These are phyloP conservation scores for Garra rufa DNA, from an alignment of 2,113 vertebrate species.

Conservation along the genomic window DNA sequence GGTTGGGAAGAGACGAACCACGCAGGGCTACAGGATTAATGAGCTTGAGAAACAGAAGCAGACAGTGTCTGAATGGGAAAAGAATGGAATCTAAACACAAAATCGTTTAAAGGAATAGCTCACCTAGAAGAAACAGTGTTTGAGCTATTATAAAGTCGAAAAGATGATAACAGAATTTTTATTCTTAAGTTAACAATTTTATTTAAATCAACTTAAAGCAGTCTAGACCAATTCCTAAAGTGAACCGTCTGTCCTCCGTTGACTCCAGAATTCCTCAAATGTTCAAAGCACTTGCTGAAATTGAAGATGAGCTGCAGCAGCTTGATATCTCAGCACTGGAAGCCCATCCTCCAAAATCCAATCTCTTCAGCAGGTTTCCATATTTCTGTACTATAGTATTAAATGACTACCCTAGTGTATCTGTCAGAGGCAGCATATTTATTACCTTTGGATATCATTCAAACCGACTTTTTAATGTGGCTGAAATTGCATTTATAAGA, in stretches of 20 bases:
- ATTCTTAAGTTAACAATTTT: neutral
- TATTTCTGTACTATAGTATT: neutral
- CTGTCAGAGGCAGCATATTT: neutral
- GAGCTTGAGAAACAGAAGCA: slow-evolving; percentile 26
- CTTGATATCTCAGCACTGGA: neutral
- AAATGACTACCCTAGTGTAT: neutral
- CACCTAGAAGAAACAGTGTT: too few species aligned
- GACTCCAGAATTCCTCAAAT: slow-evolving; percentile 25
- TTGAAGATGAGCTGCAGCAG: neutral
- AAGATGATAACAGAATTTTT: neutral
- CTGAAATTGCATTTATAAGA: slow-evolving; percentile 56
- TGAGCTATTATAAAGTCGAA: neutral
- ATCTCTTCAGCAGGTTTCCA: slow-evolving; percentile 10
- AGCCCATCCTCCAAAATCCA: neutral
- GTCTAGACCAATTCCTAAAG: neutral
- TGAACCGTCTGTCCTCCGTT: neutral
- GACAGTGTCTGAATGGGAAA: neutral
- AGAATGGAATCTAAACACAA: neutral
- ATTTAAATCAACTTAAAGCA: neutral
- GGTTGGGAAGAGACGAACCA: slow-evolving; percentile 14
- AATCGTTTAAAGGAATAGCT: neutral
- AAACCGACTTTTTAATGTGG: slow-evolving; percentile 38
- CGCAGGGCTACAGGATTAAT: slow-evolving; percentile 23
- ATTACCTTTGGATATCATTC: slow-evolving; percentile 1
- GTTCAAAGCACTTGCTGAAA: slow-evolving; percentile 18